These are phyloP conservation scores for Drosophila mercatorum DNA, from an alignment of 2,888 invertebrate genomes.

Conservation along the genomic window DNA sequence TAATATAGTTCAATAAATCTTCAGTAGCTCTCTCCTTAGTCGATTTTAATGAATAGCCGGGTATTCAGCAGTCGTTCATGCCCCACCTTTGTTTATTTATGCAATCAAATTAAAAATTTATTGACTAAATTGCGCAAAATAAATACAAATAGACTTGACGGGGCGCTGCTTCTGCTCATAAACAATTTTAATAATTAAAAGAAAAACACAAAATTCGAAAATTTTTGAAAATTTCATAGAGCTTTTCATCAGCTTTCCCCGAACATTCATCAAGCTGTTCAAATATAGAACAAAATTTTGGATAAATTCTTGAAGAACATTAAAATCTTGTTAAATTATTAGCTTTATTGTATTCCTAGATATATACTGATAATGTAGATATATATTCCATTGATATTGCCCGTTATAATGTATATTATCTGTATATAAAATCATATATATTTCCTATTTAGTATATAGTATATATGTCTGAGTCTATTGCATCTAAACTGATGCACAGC, in stretches of 20 bases:
- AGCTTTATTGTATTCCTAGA: not conserved
- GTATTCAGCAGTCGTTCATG: not conserved
- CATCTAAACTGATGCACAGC: conserved; percentile 1
- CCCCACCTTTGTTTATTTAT: conserved; percentile 11
- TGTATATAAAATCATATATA: not conserved
- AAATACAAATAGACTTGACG: not conserved
- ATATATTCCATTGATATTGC: not conserved
- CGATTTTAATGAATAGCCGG: not conserved
- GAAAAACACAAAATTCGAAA: not conserved
- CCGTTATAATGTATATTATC: not conserved
- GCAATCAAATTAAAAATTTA: conserved; percentile 19
- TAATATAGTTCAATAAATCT: not conserved
- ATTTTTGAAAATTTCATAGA: not conserved
- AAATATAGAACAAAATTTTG: not conserved
- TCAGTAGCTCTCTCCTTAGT: no score
- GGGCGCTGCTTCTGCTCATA: not conserved
- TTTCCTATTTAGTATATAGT: not conserved
- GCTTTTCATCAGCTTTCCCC: conserved; percentile 1
- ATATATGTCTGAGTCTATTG: not conserved
- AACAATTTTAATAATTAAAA: not conserved
- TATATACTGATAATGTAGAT: no score
- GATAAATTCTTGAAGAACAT: not conserved
- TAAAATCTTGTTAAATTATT: not conserved
- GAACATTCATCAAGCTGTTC: not conserved
- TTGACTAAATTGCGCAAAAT: conserved; percentile 15